Evolutionary conservation across 2,113 vertebrate species (phyloP).

Genomic region (Dendrocopos noguchii): DNA sequence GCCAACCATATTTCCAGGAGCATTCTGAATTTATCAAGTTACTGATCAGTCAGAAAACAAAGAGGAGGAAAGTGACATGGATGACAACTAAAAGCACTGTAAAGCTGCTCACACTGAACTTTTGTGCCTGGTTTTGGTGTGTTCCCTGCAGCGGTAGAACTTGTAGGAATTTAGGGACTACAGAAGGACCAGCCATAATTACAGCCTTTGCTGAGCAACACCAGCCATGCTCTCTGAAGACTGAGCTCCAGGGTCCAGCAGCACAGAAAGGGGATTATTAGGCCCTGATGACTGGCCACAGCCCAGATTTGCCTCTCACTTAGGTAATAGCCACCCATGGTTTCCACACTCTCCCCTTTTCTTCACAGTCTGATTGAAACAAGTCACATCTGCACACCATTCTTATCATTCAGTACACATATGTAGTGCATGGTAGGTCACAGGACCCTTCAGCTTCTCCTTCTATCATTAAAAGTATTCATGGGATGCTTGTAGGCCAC

Average conservation of each 20-base stretch:
- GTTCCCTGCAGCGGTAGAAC: not conserved
- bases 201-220: not conserved
- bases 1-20: conserved; percentile 19
- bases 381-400: not conserved
- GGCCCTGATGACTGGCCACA: not conserved
- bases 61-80: not conserved
- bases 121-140: not conserved
- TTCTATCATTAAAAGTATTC: not conserved
- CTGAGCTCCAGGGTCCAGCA: accelerated
- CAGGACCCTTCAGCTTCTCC: not conserved
- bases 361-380: not conserved
- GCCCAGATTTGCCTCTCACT: not conserved
- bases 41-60: not conserved
- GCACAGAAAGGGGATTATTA: accelerated
- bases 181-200: not conserved
- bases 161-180: not conserved
- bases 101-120: not conserved
- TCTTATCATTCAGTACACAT: not conserved
- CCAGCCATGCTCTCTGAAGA: not conserved
- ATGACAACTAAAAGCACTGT: not conserved
- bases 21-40: conserved; percentile 20
- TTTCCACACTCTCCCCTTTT: not conserved
- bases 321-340: not conserved
- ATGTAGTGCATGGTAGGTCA: not conserved
- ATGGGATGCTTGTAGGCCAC: not conserved